Evolutionary conservation across 1,140 invertebrate genomes (phyloP).

Genomic region (Philopotamus ludificatus): DNA sequence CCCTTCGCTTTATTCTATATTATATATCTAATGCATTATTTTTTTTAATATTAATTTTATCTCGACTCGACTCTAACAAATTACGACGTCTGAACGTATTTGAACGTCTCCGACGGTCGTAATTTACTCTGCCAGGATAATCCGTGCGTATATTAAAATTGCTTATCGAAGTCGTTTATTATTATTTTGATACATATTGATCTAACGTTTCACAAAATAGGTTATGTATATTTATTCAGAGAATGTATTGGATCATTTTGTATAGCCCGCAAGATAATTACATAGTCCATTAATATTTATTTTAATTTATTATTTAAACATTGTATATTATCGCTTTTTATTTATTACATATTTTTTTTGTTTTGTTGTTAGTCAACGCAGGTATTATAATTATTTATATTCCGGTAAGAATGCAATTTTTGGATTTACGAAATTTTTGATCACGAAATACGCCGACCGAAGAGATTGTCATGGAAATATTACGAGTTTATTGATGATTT

Average conservation of each 20-base stretch:
- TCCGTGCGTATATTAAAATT: neutral
- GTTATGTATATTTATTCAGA: neutral
- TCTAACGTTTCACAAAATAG: neutral
- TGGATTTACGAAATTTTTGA: neutral
- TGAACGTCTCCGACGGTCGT: too few species aligned
- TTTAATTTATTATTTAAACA: neutral
- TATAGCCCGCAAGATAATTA: neutral
- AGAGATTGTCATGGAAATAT: too few species aligned
- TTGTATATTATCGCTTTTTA: neutral
- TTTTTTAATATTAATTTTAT: too few species aligned
- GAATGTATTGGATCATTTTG: neutral
- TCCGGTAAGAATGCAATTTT: neutral
- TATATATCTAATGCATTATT: too few species aligned
- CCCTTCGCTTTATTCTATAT: too few species aligned
- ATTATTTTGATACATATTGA: neutral
- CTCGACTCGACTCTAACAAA: too few species aligned
- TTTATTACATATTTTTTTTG: neutral
- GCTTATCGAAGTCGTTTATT: neutral
- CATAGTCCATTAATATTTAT: neutral
- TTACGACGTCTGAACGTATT: too few species aligned
- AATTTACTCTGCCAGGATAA: too few species aligned
- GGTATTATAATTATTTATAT: neutral
- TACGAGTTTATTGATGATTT: too few species aligned
- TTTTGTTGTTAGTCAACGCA: neutral
- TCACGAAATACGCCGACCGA: too few species aligned